phyloP scores from a whole-genome alignment of 1,140 invertebrate species.

The Lamellibrachia luymesi region DNA sequence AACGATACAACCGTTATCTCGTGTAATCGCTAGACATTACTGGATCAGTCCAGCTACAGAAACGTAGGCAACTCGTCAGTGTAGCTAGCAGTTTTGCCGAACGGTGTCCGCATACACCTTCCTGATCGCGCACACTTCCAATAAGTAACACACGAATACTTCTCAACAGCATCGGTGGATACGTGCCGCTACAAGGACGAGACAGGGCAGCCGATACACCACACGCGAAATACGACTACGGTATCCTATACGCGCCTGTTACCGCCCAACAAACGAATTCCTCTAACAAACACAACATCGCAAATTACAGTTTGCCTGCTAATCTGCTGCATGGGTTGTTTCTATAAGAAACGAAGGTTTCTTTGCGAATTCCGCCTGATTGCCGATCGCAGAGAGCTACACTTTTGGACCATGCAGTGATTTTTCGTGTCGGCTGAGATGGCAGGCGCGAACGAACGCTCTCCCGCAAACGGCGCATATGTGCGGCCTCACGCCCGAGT shows the following conservation, averaged over 20 bases:
- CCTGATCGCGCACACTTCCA: no score
- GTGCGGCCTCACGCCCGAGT: conserved; percentile 78
- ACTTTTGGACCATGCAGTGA: neutral
- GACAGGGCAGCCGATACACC: no score
- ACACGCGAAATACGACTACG: no score
- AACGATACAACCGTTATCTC: neutral
- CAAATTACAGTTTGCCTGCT: no score
- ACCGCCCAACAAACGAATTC: neutral
- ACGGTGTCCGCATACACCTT: neutral
- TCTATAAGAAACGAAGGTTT: neutral
- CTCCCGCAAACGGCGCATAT: conserved; percentile 86
- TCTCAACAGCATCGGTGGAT: no score
- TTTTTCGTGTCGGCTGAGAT: conserved; percentile 81
- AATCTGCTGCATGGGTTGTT: no score
- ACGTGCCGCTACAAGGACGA: no score
- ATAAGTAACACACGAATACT: no score
- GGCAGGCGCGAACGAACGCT: conserved; percentile 85
- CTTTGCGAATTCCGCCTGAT: neutral
- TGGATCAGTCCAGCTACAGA: no score
- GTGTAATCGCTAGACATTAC: no score
- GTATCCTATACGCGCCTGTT: no score
- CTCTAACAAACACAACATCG: neutral
- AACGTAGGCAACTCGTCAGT: no score
- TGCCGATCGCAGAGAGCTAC: neutral
- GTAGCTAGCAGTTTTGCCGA: neutral